A percentile compares a stretch with the other conserved stretches of the same genome.
Evolutionary conservation across 2,113 vertebrate genomes (phyloP).

Genomic region (Eupsittula cactorum): DNA sequence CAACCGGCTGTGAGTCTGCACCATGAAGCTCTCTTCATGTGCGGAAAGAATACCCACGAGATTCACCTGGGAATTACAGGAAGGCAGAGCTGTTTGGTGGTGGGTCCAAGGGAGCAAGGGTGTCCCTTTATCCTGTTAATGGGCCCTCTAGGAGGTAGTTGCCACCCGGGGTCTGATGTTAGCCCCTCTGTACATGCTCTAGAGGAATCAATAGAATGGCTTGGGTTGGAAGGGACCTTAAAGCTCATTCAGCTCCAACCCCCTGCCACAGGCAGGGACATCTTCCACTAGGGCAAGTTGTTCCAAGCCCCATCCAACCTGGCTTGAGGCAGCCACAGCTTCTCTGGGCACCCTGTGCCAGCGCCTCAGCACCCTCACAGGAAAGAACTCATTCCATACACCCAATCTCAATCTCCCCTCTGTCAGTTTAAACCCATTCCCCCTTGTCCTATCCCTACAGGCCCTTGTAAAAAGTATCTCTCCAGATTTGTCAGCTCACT

Average conservation of each 20-base stretch:
- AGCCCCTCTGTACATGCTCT: not conserved
- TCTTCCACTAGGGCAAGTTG: not conserved
- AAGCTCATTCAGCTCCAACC: not conserved
- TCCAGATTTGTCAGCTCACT: not conserved
- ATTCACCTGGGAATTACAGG: not conserved
- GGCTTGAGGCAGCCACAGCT: not conserved
- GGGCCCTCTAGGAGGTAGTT: not conserved
- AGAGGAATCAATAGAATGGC: not conserved
- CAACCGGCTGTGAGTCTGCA: not conserved
- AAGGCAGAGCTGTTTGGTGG: not conserved
- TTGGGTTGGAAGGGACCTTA: not conserved
- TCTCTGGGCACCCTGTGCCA: not conserved
- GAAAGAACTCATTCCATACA: not conserved
- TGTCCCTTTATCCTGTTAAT: not conserved
- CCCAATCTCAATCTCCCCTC: not conserved
- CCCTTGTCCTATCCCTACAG: not conserved
- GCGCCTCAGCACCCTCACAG: not conserved
- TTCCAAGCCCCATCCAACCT: not conserved
- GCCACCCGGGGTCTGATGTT: fast-evolving
- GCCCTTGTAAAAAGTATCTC: not conserved
- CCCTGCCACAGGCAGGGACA: not conserved
- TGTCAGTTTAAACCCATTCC: not conserved
- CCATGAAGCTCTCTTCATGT: not conserved
- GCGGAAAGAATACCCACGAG: fast-evolving
- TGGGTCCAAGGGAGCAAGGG: not conserved